Base-by-base conservation (phyloP, 1,140 invertebrate species). In the Drosophila aff. region DNA sequence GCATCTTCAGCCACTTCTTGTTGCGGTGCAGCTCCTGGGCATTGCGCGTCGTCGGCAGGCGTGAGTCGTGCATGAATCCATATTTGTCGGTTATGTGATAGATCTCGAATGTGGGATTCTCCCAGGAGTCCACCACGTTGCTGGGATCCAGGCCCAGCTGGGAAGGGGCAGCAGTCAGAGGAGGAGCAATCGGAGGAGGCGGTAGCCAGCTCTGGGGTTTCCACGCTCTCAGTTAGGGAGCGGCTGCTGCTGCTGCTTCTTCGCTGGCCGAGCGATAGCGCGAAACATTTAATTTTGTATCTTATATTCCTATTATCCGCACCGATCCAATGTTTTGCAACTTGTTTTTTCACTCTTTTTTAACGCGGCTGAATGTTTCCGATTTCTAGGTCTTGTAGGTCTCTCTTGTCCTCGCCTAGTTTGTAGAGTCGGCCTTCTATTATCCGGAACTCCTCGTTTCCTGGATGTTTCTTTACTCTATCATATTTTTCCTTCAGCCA, bases 1-100 rank as follows among this genome's bases (percentile, higher is more conserved):
- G 93, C 99, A 99, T 99, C 94, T 99, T 99, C 41, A 98, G 93
- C 99, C 99, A 99, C 95, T 99, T 99, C 83, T 98, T 97, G 74
- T 96, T 93, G 71, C 95, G 95, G 92, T 96, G 97, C 81, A 94
- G 94, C 93, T 97, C 97, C 92, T 96, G 96, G 72, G 95, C 93
- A 92, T 96, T 95, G 91, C 95, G 93, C 93, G 96, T 96, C 68
- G 96, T 95, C 84, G 97, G 97, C 92, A 98, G 94, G 72, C 96
- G 94, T 92, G 97, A 95, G 93, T 98, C 97, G 94, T 99, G 98
- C 90, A 99, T 98, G 92, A 99, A 99, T 84, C 99, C 99, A 96
- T 99, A 99, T 94, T 97, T 95, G 93, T 99, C 99, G 58, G 97
- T 98, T 79, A 96, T 96, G 93, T 99, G 97, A 93, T 99, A 99